Conservation (phyloP, 2,888 invertebrate species). For the Pyralis farinalis region DNA sequence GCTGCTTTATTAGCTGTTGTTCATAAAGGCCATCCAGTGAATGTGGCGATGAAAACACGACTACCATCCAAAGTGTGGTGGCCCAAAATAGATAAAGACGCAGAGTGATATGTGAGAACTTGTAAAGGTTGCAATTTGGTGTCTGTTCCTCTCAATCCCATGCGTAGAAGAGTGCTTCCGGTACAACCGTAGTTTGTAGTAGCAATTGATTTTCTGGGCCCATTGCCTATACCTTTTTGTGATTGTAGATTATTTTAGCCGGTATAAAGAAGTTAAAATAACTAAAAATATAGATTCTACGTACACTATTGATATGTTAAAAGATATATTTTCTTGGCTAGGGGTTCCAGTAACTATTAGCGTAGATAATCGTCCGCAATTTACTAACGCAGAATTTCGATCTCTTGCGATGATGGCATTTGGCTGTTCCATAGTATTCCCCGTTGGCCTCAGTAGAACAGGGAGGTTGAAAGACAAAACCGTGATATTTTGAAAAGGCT, state of each 20-base stretch:
- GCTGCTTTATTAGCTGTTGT: slow-evolving; percentile 13
- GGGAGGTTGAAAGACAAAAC: not conserved
- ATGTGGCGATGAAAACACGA: slow-evolving; percentile 17
- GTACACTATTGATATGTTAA: slow-evolving; percentile 2
- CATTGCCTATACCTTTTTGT: no score
- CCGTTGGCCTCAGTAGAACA: slow-evolving; percentile 19
- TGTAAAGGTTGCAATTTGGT: no score
- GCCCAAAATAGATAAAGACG: slow-evolving; percentile 13
- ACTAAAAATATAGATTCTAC: not conserved
- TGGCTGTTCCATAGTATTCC: slow-evolving; percentile 11
- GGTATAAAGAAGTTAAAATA: no score
- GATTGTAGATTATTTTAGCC: no score
- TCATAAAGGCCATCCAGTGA: slow-evolving; percentile 33
- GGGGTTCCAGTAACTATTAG: slow-evolving; percentile 17
- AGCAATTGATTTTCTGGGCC: no score
- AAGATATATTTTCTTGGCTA: slow-evolving; percentile 10
- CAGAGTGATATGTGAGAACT: slow-evolving; percentile 1
- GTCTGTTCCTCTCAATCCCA: no score
- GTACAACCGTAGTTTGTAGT: no score
- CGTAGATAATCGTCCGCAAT: slow-evolving; percentile 7
- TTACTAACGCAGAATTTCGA: no score
- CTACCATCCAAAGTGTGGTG: slow-evolving; percentile 19
- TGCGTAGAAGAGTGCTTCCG: no score
- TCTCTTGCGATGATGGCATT: slow-evolving; percentile 13
- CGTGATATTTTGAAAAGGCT: not conserved